Conservation (phyloP, 2,113 vertebrate genomes). For the Mesitornis unicolor region DNA sequence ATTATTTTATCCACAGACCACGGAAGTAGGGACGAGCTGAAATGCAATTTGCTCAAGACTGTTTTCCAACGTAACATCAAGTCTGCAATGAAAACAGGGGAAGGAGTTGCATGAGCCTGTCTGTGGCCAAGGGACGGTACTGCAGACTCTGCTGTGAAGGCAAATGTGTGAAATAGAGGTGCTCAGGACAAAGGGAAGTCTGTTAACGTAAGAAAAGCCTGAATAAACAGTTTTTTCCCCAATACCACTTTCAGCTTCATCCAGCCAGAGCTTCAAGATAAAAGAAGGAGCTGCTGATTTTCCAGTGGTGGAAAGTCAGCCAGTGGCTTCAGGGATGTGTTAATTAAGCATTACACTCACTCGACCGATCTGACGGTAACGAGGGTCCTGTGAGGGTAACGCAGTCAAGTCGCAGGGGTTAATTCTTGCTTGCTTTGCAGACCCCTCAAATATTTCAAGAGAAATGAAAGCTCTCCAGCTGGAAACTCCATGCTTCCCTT, state of each 20-base stretch:
- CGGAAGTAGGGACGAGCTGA: neutral
- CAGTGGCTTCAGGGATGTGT: neutral
- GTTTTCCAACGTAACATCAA: neutral
- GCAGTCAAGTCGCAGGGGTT: rapidly evolving
- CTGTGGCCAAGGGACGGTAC: neutral
- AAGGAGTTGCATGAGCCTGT: neutral
- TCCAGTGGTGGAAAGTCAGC: neutral
- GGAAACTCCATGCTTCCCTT: neutral
- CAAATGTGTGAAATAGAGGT: neutral
- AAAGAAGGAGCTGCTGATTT: neutral
- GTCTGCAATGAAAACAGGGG: neutral
- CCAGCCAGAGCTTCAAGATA: neutral
- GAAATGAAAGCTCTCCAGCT: neutral
- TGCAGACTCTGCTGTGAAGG: neutral
- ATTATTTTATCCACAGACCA: neutral
- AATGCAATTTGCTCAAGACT: neutral
- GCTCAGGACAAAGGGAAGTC: conserved; percentile 3
- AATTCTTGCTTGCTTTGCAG: neutral
- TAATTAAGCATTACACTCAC: neutral
- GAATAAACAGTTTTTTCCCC: neutral
- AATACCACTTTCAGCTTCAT: neutral
- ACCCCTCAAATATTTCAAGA: neutral
- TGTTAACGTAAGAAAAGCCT: neutral
- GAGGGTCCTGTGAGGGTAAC: rapidly evolving
- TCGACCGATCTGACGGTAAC: rapidly evolving